phyloP scores from a whole-genome alignment of 2,888 invertebrate species.

The Sceliomorpha sp. region DNA sequence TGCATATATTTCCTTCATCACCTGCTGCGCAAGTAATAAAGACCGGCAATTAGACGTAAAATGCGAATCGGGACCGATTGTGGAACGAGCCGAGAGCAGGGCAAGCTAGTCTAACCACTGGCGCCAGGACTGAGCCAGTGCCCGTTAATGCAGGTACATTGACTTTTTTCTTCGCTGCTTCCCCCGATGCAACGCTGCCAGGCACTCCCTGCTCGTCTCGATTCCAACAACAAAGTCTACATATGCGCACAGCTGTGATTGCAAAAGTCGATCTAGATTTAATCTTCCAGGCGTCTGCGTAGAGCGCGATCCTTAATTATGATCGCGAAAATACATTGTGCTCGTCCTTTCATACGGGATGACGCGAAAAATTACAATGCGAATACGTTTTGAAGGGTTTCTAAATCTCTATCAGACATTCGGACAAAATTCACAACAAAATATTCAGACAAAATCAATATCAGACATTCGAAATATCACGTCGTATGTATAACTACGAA shows the following conservation, averaged over 20 bases:
- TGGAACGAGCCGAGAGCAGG: slow-evolving; percentile 3
- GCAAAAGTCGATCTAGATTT: slow-evolving; percentile 27
- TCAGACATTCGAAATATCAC: too few relatives aligned
- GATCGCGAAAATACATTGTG: slow-evolving; percentile 20
- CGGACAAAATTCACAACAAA: too few relatives aligned
- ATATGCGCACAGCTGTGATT: slow-evolving; percentile 9
- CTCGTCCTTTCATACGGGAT: slow-evolving; percentile 12
- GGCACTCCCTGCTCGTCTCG: slow-evolving; percentile 59
- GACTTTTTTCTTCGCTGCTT: slow-evolving; percentile 55
- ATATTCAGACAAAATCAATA: too few relatives aligned
- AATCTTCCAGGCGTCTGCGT: slow-evolving; percentile 12
- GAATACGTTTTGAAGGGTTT: too few relatives aligned
- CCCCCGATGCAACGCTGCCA: slow-evolving; percentile 36
- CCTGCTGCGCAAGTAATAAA: slow-evolving; percentile 24
- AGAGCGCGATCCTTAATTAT: slow-evolving; percentile 18
- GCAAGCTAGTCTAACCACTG: slow-evolving; percentile 64
- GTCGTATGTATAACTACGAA: too few relatives aligned
- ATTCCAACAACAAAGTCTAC: slow-evolving; percentile 49
- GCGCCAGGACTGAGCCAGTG: slow-evolving; percentile 63
- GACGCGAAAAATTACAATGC: slow-evolving; percentile 3
- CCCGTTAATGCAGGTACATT: slow-evolving; percentile 62
- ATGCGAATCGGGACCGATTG: slow-evolving; percentile 13
- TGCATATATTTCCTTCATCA: slow-evolving; percentile 1
- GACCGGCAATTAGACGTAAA: background rate
- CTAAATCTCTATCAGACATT: too few relatives aligned